phyloP scores from a whole-genome alignment of 2,797 vertebrate species.

The Thalassophryne amazonica region DNA sequence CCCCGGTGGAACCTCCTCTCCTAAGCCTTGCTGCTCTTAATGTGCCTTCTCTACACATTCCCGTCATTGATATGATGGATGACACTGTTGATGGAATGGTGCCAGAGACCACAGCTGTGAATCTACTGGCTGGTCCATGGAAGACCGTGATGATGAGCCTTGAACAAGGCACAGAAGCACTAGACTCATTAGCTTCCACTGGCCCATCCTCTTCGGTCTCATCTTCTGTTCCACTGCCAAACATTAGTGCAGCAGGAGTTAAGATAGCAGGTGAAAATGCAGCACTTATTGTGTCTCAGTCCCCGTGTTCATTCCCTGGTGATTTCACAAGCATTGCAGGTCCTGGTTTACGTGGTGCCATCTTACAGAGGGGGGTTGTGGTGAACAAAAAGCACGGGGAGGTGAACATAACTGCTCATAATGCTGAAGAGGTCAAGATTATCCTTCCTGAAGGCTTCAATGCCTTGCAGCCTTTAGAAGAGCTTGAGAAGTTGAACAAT shows the following conservation, averaged over 20 bases:
- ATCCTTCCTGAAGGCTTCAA: constrained; percentile 89
- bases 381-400: constrained; percentile 70
- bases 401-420: constrained; percentile 30
- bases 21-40: constrained; percentile 69
- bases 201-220: constrained; percentile 64
- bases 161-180: constrained; percentile 93
- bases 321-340: constrained; percentile 64
- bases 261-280: constrained; percentile 67
- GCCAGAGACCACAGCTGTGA: constrained; percentile 86
- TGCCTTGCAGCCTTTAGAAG: constrained; percentile 90
- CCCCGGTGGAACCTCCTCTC: constrained; percentile 77
- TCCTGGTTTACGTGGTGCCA: constrained; percentile 61
- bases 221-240: constrained; percentile 62
- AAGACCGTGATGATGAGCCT: constrained; percentile 90
- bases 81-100: constrained; percentile 81
- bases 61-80: constrained; percentile 46
- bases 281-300: constrained; percentile 64
- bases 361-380: constrained; percentile 72
- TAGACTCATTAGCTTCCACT: constrained; percentile 85
- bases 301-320: constrained; percentile 72
- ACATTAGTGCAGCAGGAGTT: constrained; percentile 47
- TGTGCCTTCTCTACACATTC: constrained; percentile 74
- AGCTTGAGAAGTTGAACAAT: constrained; percentile 90
- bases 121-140: constrained; percentile 81
- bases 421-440: constrained; percentile 81